Evolutionary conservation across 1,140 invertebrate species (phyloP).

Genomic region (Zaprionus kolodkinae): DNA sequence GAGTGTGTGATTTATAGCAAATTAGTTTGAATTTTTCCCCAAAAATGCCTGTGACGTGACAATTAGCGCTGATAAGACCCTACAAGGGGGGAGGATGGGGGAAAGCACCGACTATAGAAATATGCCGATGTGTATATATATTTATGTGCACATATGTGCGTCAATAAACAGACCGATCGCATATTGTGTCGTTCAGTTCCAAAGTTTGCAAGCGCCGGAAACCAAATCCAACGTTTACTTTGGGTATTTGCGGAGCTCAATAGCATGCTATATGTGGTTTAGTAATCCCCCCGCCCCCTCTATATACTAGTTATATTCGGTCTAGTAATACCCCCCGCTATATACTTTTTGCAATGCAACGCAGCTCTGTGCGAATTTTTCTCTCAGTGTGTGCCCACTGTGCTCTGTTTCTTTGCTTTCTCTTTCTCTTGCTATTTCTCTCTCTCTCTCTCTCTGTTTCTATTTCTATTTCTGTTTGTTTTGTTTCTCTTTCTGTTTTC

Average conservation of each 20-base stretch:
- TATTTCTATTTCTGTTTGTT: neutral
- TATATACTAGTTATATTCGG: too few species aligned
- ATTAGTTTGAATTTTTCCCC: neutral
- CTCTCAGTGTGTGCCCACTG: neutral
- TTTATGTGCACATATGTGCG: neutral
- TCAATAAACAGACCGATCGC: neutral
- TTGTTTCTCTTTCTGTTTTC: neutral
- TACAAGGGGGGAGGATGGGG: too few species aligned
- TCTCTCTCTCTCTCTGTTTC: neutral
- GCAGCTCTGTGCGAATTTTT: too few species aligned
- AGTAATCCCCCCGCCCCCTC: too few species aligned
- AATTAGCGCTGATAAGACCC: neutral
- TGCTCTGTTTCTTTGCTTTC: neutral
- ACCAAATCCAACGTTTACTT: neutral
- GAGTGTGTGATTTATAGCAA: constrained; percentile 5
- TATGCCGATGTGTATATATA: neutral
- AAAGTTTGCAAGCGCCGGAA: neutral
- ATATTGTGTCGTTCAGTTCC: neutral
- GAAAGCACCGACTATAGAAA: neutral
- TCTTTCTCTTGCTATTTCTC: neutral
- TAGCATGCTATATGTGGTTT: neutral
- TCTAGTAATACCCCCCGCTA: too few species aligned
- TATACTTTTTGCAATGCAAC: too few species aligned
- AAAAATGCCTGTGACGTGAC: neutral
- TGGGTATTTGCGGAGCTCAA: neutral